Evolutionary conservation across 2,113 vertebrate genomes (phyloP), one percentile per base, ranked within the genome.

Genomic region (Sceloporus tristichus): DNA sequence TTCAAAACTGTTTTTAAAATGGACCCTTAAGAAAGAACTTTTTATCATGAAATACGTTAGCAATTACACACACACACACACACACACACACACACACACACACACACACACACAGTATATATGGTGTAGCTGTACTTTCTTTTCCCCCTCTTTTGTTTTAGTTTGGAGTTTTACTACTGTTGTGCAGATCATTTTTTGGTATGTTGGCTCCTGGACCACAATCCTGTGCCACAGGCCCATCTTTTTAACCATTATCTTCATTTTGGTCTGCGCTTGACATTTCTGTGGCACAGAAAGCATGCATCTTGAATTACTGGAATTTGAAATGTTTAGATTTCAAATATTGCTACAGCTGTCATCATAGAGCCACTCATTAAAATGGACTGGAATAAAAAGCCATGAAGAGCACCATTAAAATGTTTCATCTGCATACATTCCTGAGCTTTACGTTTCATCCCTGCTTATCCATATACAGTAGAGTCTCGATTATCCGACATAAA

Each of bases 241-340:
- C 34, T 70, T 48, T 34, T 59, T n/a, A 5, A 3, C 13, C 2
- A 18, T 13, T 25, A 11, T 48, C 8, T 53, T 29, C 34, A 9
- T 65, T 19, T 79, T n/a, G 53, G 53, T 56, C 53, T n/a, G 27
- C 14, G n/a, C 38, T 82, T 82, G 59, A 82, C 5, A 40, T 38
- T n/a, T 82, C n/a, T 13, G 53, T 82, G 54, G 34, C 79, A 82
- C 79, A 80, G n/a, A 80, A 80, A 80, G 5, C 54, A 82, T 34
- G 42, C 23, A 27, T 54, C 38, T 78, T 53, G 25, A 29, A 25
- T 56, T 56, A n/a, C 21, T 6, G 16, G 21, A 82, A 65, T 62
- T 23, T 65, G 18, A 66, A 65, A 23, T 23, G 59, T 40, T 66
- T 56, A 82, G 1, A 66, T 82, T 38, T 82, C 79, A 38, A 82